Conservation (phyloP, 2,888 invertebrate species). For the Pterostichus niger region DNA sequence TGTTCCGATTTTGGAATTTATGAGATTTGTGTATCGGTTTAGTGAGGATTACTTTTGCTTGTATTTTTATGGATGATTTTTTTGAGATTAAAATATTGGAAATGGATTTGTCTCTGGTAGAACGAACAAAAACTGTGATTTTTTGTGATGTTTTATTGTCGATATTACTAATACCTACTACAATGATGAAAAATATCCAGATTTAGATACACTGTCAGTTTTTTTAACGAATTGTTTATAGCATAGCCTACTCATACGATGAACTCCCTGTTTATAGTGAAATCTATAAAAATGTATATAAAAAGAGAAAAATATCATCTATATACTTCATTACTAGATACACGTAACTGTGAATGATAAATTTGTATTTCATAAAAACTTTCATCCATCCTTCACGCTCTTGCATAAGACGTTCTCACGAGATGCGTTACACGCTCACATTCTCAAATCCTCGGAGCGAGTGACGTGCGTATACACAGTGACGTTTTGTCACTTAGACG, state of each 20-base stretch:
- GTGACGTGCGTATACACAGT: slow-evolving; percentile 35
- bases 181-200: not conserved
- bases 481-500: slow-evolving; percentile 66
- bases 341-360: slow-evolving; percentile 37
- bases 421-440: slow-evolving; percentile 5
- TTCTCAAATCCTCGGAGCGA: slow-evolving; percentile 44
- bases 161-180: slow-evolving; percentile 1
- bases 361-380: slow-evolving; percentile 45
- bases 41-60: slow-evolving; percentile 15
- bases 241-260: not conserved
- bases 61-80: slow-evolving; percentile 39
- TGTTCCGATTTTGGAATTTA: slow-evolving; percentile 41
- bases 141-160: slow-evolving; percentile 20
- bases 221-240: not conserved
- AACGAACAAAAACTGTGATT: slow-evolving; percentile 30
- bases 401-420: slow-evolving; percentile 37
- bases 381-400: slow-evolving; percentile 39
- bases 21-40: slow-evolving; percentile 29
- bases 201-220: slow-evolving; percentile 42
- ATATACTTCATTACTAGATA: not conserved
- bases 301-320: not conserved
- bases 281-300: not conserved
- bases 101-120: slow-evolving; percentile 22
- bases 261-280: not conserved
- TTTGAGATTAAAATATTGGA: slow-evolving; percentile 40